Percentiles rank a stretch among this genome's conserved stretches.
Evolutionary conservation across 2,888 invertebrate genomes (phyloP).

Genomic region (Idaea aversata): DNA sequence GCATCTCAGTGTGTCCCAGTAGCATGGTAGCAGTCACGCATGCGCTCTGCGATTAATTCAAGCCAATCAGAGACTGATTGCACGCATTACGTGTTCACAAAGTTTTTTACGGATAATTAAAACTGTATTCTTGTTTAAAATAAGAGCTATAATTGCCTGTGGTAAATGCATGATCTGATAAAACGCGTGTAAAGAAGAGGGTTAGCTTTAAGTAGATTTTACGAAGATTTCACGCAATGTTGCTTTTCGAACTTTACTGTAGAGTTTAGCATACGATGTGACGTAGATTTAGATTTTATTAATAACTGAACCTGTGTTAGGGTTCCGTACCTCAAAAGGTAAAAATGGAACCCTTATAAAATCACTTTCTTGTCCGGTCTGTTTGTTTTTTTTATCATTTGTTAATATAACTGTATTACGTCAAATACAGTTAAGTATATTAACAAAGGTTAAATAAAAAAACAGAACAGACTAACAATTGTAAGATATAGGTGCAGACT

Average conservation of each 20-base stretch:
- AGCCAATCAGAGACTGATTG: slow-evolving; percentile 78
- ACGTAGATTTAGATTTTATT: neutral
- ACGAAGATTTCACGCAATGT: slow-evolving; percentile 67
- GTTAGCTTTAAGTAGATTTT: slow-evolving; percentile 58
- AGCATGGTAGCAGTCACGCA: slow-evolving; percentile 76
- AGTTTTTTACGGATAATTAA: slow-evolving; percentile 35
- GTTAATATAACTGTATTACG: no score
- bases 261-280: neutral
- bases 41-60: slow-evolving; percentile 75
- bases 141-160: slow-evolving; percentile 30
- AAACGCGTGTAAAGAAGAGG: slow-evolving; percentile 39
- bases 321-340: no score
- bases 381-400: no score
- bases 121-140: slow-evolving; percentile 31
- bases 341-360: no score
- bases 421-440: no score
- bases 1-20: slow-evolving; percentile 43
- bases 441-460: no score
- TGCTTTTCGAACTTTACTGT: slow-evolving; percentile 23
- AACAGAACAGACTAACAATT: no score
- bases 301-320: no score
- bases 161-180: slow-evolving; percentile 3
- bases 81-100: slow-evolving; percentile 71
- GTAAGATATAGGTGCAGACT: no score
- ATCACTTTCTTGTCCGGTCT: no score